These are phyloP conservation scores for Dusona sp. DNA, from an alignment of 2,888 invertebrate species.

Conservation along the genomic window DNA sequence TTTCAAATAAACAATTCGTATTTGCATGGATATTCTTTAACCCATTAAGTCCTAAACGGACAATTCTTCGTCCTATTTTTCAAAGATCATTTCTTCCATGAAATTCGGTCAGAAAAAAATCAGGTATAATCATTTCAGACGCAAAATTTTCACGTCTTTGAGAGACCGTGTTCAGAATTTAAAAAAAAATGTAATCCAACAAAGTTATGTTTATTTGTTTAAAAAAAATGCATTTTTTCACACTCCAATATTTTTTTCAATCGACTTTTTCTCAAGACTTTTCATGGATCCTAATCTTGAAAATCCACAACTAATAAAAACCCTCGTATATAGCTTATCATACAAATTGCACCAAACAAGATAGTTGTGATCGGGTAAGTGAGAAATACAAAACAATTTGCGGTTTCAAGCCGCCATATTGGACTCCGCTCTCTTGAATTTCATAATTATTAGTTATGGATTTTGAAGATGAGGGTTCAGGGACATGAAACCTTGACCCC, in stretches of 20 bases:
- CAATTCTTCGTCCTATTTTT: constrained; percentile 5
- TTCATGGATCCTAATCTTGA: constrained; percentile 38
- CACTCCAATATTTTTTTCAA: neutral
- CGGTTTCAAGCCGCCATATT: constrained; percentile 1
- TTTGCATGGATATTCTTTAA: too few relatives aligned
- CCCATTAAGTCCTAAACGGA: constrained; percentile 5
- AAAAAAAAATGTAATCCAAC: neutral
- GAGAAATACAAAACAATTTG: neutral
- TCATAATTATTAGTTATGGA: constrained; percentile 19
- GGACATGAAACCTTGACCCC: constrained; percentile 10
- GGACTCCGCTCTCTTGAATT: constrained; percentile 19
- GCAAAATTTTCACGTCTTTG: constrained; percentile 6
- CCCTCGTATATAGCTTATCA: neutral
- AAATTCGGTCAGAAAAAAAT: neutral
- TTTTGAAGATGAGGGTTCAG: constrained; percentile 39
- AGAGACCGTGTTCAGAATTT: neutral
- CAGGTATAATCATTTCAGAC: neutral
- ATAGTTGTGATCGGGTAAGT: neutral
- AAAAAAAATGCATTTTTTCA: constrained; percentile 4
- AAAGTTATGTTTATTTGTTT: too few relatives aligned
- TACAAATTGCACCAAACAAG: neutral
- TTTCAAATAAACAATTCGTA: too few relatives aligned
- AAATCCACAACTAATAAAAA: constrained; percentile 22
- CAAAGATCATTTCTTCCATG: neutral
- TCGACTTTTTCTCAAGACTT: neutral